A percentile compares a stretch with the other conserved stretches of the same genome.
Evolutionary conservation across 2,888 invertebrate species (phyloP).

Genomic region (Chrysolina haemoptera): DNA sequence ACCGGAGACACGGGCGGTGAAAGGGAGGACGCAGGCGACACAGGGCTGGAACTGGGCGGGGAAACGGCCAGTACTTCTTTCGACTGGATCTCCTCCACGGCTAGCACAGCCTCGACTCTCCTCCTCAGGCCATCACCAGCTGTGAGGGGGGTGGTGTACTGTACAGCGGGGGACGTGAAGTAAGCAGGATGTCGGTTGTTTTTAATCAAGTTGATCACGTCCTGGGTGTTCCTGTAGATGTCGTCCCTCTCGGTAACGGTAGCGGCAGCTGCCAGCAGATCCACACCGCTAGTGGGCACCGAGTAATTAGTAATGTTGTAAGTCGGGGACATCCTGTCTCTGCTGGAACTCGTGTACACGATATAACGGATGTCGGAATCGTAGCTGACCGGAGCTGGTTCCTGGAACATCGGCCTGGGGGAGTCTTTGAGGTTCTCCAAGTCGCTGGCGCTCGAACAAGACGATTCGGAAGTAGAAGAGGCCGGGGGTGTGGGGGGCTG

Average conservation of each 20-base stretch:
- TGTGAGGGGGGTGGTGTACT: constrained; percentile 64
- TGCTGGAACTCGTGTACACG: constrained; percentile 57
- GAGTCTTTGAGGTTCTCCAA: constrained; percentile 69
- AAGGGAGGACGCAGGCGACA: constrained; percentile 69
- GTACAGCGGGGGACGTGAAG: constrained; percentile 60
- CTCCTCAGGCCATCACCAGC: constrained; percentile 74
- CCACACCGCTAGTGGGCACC: constrained; percentile 63
- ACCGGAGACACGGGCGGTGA: constrained; percentile 61
- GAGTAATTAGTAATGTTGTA: constrained; percentile 54
- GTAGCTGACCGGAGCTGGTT: constrained; percentile 59
- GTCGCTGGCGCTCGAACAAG: constrained; percentile 66
- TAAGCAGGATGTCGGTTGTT: constrained; percentile 63
- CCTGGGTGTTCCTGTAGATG: constrained; percentile 54
- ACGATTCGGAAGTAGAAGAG: constrained; percentile 51
- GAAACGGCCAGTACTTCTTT: constrained; percentile 72
- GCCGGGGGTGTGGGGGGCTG: constrained; percentile 65
- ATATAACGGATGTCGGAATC: constrained; percentile 63
- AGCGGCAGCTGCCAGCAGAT: constrained; percentile 69
- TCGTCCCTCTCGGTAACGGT: constrained; percentile 68
- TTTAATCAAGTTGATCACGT: constrained; percentile 65
- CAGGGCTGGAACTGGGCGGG: constrained; percentile 76
- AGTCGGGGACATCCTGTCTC: constrained; percentile 59
- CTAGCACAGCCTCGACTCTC: constrained; percentile 77
- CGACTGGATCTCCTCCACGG: constrained; percentile 71
- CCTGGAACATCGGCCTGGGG: constrained; percentile 53